phyloP scores from a whole-genome alignment of 1,140 invertebrate genomes.

The Drosophila kanapiae region DNA sequence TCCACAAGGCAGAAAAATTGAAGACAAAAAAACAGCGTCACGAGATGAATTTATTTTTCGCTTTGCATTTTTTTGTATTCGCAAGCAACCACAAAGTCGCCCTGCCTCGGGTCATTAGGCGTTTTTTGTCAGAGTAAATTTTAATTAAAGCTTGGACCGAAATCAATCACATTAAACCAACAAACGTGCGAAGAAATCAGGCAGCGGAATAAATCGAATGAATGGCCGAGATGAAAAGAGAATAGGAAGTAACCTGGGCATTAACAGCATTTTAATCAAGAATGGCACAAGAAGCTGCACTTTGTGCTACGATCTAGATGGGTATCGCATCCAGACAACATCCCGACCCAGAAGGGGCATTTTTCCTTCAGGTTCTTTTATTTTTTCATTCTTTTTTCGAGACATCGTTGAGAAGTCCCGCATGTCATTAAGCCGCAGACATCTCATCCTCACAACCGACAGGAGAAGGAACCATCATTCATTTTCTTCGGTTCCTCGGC shows the following conservation, averaged over 20 bases:
- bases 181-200: slow-evolving; percentile 30
- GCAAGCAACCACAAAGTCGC: neutral
- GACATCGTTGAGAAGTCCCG: slow-evolving; percentile 57
- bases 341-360: neutral
- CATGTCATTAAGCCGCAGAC: slow-evolving; percentile 64
- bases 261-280: slow-evolving; percentile 75
- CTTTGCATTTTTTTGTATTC: slow-evolving; percentile 12
- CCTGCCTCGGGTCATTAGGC: slow-evolving; percentile 46
- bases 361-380: neutral
- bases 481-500: slow-evolving; percentile 57
- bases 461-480: slow-evolving; percentile 62
- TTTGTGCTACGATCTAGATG: slow-evolving; percentile 57
- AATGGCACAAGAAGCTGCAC: slow-evolving; percentile 43
- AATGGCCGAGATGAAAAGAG: slow-evolving; percentile 3
- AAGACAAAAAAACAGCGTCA: slow-evolving; percentile 11
- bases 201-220: neutral
- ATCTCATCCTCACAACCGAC: neutral
- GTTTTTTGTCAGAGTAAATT: slow-evolving; percentile 7
- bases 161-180: slow-evolving; percentile 71
- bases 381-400: slow-evolving; percentile 31
- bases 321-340: slow-evolving; percentile 32
- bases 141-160: slow-evolving; percentile 59
- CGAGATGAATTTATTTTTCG: slow-evolving; percentile 12
- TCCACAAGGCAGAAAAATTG: slow-evolving; percentile 30
- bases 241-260: slow-evolving; percentile 37